A percentile compares a stretch with the other conserved stretches of the same genome.
These are phyloP conservation scores for Dolichallabes microphthalmus DNA, from an alignment of 2,113 vertebrate genomes.

Conservation along the genomic window DNA sequence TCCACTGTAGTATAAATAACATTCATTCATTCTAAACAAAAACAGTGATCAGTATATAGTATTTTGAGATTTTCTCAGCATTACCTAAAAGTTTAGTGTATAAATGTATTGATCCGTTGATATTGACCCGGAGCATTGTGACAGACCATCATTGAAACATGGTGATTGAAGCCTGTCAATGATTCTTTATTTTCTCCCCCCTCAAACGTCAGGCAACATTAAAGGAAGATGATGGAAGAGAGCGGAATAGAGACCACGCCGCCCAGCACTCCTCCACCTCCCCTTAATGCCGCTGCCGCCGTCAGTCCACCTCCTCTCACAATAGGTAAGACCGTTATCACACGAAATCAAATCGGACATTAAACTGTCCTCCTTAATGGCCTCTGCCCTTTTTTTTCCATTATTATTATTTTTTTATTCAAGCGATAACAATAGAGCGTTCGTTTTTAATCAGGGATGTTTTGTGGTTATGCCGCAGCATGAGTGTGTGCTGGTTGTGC, in stretches of 20 bases:
- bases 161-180: background rate
- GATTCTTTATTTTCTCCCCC: background rate
- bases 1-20: background rate
- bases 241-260: conserved; percentile 93
- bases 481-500: background rate
- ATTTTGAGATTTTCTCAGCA: too few species aligned
- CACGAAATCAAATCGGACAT: background rate
- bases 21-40: background rate
- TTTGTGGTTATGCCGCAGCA: background rate
- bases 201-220: conserved; percentile 39
- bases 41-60: too few species aligned
- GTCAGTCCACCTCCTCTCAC: conserved; percentile 62
- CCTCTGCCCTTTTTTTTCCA: background rate
- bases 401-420: background rate
- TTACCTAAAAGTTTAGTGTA: background rate
- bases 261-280: conserved; percentile 80
- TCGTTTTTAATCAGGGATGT: background rate
- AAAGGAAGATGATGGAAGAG: conserved; percentile 95
- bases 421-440: background rate
- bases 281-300: conserved; percentile 39
- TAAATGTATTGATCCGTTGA: background rate
- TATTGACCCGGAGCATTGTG: background rate
- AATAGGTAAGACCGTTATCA: conserved; percentile 66
- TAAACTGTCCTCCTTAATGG: background rate
- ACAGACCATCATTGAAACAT: background rate